These are phyloP conservation scores for Chionoecetes opilio DNA, from an alignment of 1,140 invertebrate genomes.

Conservation along the genomic window DNA sequence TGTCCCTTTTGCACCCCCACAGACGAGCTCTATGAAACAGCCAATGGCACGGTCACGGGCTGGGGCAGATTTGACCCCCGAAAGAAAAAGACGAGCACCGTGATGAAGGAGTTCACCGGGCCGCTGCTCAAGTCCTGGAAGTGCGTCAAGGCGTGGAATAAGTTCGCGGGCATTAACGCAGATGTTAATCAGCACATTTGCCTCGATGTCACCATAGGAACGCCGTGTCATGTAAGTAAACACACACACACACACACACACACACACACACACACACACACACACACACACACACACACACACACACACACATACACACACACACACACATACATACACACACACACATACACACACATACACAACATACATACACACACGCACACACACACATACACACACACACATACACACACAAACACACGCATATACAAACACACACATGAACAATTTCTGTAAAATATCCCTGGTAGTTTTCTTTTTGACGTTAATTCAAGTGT, in stretches of 20 bases:
- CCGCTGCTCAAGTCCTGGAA: conserved; percentile 80
- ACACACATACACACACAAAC: background rate
- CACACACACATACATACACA: conserved; percentile 32
- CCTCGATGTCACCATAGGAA: conserved; percentile 86
- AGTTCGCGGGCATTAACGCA: conserved; percentile 82
- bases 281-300: background rate
- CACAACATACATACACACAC: background rate
- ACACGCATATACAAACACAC: conserved; percentile 12
- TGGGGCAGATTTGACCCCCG: conserved; percentile 82
- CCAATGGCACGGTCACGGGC: conserved; percentile 65
- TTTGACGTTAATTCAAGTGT: no score
- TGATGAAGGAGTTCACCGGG: conserved; percentile 70
- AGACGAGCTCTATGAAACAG: conserved; percentile 52
- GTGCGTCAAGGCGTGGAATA: conserved; percentile 82
- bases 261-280: background rate
- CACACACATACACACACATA: conserved; percentile 8
- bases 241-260: background rate
- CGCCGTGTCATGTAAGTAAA: conserved; percentile 81
- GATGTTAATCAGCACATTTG: conserved; percentile 82
- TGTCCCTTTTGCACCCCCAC: background rate
- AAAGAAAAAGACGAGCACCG: conserved; percentile 69
- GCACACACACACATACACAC: background rate
- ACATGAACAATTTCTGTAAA: background rate
- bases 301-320: conserved; percentile 3
- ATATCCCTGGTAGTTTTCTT: no score